phyloP scores from a whole-genome alignment of 2,797 vertebrate species.

The Glyptemys insculpta region DNA sequence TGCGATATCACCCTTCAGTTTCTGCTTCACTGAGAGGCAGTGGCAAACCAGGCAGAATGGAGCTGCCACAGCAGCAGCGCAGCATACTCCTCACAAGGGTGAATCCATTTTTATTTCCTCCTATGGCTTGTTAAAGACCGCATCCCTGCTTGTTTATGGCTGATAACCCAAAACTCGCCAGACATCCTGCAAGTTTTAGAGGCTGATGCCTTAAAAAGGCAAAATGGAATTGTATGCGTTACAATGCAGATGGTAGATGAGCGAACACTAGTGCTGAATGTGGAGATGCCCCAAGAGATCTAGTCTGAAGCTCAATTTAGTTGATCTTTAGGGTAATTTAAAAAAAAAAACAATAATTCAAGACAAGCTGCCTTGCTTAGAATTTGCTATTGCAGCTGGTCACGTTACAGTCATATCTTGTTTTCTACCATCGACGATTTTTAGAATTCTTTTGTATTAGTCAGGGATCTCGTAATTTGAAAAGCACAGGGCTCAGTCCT shows the following conservation, averaged over 20 bases:
- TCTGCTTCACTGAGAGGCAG: not conserved
- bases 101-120: not conserved
- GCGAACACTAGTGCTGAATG: not conserved
- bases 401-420: not conserved
- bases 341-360: slow-evolving; percentile 12
- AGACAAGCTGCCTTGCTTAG: slow-evolving; percentile 29
- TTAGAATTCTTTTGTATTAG: slow-evolving; percentile 48
- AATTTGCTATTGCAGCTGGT: slow-evolving; percentile 45
- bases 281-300: not conserved
- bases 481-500: not conserved
- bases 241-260: not conserved
- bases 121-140: not conserved
- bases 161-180: slow-evolving; percentile 2
- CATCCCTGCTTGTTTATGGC: not conserved
- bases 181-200: not conserved
- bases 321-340: slow-evolving; percentile 22
- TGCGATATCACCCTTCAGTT: not conserved
- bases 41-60: not conserved
- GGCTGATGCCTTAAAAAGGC: slow-evolving; percentile 4
- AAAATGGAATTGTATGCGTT: not conserved
- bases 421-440: slow-evolving; percentile 50
- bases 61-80: not conserved
- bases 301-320: not conserved
- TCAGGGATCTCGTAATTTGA: not conserved
- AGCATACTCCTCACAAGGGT: not conserved